Evolutionary conservation across 2,888 invertebrate genomes (phyloP), one percentile per base, ranked within the genome.

Genomic region (Artemia sp.): DNA sequence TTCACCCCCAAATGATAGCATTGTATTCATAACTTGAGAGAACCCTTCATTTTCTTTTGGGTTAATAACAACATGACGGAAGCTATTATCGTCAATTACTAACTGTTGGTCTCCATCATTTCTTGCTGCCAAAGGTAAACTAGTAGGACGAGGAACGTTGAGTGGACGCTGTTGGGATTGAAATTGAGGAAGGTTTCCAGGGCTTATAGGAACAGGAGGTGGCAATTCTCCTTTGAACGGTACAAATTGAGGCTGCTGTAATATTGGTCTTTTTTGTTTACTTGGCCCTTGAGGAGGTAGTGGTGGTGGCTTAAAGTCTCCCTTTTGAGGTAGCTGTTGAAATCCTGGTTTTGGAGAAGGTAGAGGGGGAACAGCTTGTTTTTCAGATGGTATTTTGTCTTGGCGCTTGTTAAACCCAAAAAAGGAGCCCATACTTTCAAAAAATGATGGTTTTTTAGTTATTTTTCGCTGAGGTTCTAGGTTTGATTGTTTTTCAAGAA

Each of bases 191-290:
- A 75, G 66, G 75, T 76, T 19, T 78, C 78, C 9, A 78, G 75
- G 19, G 12, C 72, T 68, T 38, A 79, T 79, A 1, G 81, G 79
- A 51, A 82, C 78, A 66, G 82, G 77, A 1, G 85, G 85, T 10
- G 89, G 88, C 8, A 87, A 81, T 75, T 89, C 87, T 0, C 89
- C 89, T 74, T 81, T 84, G 74, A 86, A 89, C 4, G 85, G 85
- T 0, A 85, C 86, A 73, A 87, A 87, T 76, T 89, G 89, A 2
- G 89, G 89, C 51, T 83, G 76, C 38, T 76, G 83, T 74, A 83
- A 84, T 68, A 86, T 81, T 11, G 11, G 66, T 51, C 51, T 12
- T 5, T 51, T 68, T 52, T 38, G 52, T 6, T 51, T 51, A n/a
- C 52, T 51, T n/a, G 38, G 51, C 6, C 52, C 52, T 19, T 51